A percentile compares a stretch with the other conserved stretches of the same genome.
These are phyloP conservation scores for Orientallactaga bullata DNA, from an alignment of 2,113 vertebrate species.

Conservation along the genomic window DNA sequence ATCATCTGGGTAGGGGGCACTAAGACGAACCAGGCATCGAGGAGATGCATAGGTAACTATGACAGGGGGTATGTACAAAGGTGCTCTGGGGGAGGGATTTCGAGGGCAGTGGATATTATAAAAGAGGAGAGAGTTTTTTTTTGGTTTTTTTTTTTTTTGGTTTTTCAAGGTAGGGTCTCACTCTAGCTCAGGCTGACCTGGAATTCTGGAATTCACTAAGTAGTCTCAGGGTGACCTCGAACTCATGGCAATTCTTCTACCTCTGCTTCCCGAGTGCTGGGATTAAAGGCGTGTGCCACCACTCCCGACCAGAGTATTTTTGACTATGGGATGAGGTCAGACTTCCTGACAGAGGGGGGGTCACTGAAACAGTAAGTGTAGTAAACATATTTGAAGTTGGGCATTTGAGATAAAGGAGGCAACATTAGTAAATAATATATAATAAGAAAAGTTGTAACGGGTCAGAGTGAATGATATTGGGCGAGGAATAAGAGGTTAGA, in stretches of 20 bases:
- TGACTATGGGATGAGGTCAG: background rate
- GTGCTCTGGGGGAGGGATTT: background rate
- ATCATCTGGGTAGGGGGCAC: background rate
- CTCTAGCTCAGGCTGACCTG: no score
- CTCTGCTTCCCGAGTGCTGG: no score
- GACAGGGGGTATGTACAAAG: background rate
- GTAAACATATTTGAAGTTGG: background rate
- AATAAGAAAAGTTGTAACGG: background rate
- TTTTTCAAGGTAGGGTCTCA: no score
- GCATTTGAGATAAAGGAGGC: background rate
- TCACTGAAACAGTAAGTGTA: background rate
- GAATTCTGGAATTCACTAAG: no score
- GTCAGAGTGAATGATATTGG: background rate
- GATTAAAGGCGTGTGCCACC: no score
- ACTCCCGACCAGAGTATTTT: background rate
- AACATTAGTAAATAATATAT: background rate
- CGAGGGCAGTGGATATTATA: background rate
- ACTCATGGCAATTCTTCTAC: no score
- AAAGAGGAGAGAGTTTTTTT: background rate
- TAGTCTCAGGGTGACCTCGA: no score
- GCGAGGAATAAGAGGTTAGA: constrained; percentile 15
- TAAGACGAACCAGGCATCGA: background rate
- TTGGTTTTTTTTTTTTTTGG: no score
- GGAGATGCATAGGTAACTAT: background rate
- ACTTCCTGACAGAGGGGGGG: background rate